phyloP scores from a whole-genome alignment of 2,888 invertebrate species.

The Lymantria dispar region DNA sequence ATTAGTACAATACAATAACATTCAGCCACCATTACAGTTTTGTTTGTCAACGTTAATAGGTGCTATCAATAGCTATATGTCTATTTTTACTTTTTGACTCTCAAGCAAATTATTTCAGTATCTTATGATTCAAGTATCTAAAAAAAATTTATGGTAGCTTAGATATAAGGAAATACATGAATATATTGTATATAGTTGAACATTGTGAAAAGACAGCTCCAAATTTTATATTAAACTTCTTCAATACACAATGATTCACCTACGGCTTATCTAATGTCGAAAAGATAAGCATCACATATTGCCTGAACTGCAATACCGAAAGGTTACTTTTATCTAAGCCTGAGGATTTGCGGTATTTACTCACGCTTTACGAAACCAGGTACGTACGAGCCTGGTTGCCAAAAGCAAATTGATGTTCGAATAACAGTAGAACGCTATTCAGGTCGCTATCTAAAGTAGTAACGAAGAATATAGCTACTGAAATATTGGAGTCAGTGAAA shows the following conservation, averaged over 20 bases:
- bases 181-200: no score
- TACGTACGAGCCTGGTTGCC: slow-evolving; percentile 24
- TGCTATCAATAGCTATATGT: no score
- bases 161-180: no score
- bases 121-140: no score
- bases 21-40: no score
- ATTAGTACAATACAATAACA: no score
- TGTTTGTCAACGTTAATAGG: no score
- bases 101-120: no score
- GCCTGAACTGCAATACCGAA: slow-evolving; percentile 29
- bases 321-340: slow-evolving; percentile 36
- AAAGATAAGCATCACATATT: slow-evolving; percentile 33
- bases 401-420: slow-evolving; percentile 40
- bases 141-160: no score
- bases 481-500: slow-evolving; percentile 4
- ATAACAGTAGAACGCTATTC: slow-evolving; percentile 23
- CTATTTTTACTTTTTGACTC: no score
- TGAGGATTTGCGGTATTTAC: slow-evolving; percentile 33
- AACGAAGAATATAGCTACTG: not conserved
- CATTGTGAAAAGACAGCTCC: not conserved
- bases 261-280: slow-evolving; percentile 15
- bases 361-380: slow-evolving; percentile 24
- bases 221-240: not conserved
- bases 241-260: slow-evolving; percentile 10
- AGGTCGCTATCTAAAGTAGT: slow-evolving; percentile 22